Percentiles rank a stretch among this genome's conserved stretches.
Evolutionary conservation across 2,888 invertebrate species (phyloP).

Genomic region (Drepana falcataria): DNA sequence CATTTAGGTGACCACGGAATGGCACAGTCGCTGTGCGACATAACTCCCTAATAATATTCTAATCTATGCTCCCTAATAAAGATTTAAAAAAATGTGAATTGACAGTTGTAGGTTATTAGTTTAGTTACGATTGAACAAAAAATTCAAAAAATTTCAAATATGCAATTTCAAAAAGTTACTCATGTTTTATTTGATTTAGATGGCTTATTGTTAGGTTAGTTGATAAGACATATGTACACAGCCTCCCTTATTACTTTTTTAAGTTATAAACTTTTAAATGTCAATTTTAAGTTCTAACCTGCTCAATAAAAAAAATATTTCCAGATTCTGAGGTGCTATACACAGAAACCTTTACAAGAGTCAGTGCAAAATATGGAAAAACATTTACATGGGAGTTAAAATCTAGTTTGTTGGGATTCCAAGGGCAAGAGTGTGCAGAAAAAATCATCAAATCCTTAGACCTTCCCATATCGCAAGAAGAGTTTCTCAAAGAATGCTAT

Average conservation of each 20-base stretch:
- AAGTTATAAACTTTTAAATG: too few relatives aligned
- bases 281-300: too few relatives aligned
- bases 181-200: slow-evolving; percentile 81
- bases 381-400: slow-evolving; percentile 89
- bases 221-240: not conserved
- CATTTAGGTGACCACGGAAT: too few relatives aligned
- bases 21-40: too few relatives aligned
- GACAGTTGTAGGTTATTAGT: too few relatives aligned
- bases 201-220: slow-evolving; percentile 76
- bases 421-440: slow-evolving; percentile 80
- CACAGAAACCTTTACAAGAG: slow-evolving; percentile 82
- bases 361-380: slow-evolving; percentile 84
- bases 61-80: too few relatives aligned
- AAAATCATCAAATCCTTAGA: slow-evolving; percentile 78
- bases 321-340: slow-evolving; percentile 90
- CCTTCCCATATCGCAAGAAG: slow-evolving; percentile 81
- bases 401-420: slow-evolving; percentile 82
- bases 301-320: slow-evolving; percentile 16
- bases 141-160: slow-evolving; percentile 16
- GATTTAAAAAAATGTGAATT: too few relatives aligned
- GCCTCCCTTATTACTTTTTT: too few relatives aligned
- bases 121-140: too few relatives aligned
- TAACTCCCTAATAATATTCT: too few relatives aligned
- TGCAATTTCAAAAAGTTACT: slow-evolving; percentile 68
- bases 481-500: slow-evolving; percentile 79